A percentile compares a stretch with the other conserved stretches of the same genome.
phyloP scores from a whole-genome alignment of 1,140 invertebrate genomes.

The Notospermus geniculatus region DNA sequence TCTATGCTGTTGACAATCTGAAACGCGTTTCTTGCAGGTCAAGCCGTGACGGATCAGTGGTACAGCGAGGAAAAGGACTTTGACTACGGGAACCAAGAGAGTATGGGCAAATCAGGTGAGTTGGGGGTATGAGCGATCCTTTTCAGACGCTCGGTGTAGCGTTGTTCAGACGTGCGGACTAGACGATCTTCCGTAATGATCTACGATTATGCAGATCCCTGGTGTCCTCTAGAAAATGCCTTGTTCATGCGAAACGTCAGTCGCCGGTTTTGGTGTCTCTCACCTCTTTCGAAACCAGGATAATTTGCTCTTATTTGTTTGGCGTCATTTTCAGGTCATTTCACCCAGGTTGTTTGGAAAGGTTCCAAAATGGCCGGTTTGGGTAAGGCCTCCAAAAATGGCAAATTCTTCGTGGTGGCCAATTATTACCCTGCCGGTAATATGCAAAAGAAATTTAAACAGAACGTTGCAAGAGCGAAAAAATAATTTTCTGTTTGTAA shows the following conservation, averaged over 20 bases:
- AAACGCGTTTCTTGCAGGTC: constrained; percentile 58
- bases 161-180: too few relatives aligned
- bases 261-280: too few relatives aligned
- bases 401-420: constrained; percentile 73
- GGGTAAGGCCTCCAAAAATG: constrained; percentile 65
- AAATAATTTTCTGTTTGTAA: neutral
- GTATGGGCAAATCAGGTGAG: constrained; percentile 72
- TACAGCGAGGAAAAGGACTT: constrained; percentile 78
- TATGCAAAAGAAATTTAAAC: constrained; percentile 68
- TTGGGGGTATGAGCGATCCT: too few relatives aligned
- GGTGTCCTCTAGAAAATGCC: too few relatives aligned
- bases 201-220: too few relatives aligned
- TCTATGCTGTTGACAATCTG: neutral
- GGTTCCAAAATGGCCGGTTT: constrained; percentile 71
- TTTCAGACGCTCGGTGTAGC: too few relatives aligned
- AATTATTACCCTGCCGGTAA: constrained; percentile 87
- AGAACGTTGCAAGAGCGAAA: constrained; percentile 63
- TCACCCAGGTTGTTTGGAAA: constrained; percentile 67
- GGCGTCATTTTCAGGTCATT: constrained; percentile 38
- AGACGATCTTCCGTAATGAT: too few relatives aligned
- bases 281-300: too few relatives aligned
- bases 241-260: too few relatives aligned
- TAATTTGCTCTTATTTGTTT: too few relatives aligned
- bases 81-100: constrained; percentile 68
- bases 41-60: constrained; percentile 83